Percentiles rank a stretch among this genome's conserved stretches.
These are phyloP conservation scores for Zaprionus gabonicus DNA, from an alignment of 1,140 invertebrate genomes.

Conservation along the genomic window DNA sequence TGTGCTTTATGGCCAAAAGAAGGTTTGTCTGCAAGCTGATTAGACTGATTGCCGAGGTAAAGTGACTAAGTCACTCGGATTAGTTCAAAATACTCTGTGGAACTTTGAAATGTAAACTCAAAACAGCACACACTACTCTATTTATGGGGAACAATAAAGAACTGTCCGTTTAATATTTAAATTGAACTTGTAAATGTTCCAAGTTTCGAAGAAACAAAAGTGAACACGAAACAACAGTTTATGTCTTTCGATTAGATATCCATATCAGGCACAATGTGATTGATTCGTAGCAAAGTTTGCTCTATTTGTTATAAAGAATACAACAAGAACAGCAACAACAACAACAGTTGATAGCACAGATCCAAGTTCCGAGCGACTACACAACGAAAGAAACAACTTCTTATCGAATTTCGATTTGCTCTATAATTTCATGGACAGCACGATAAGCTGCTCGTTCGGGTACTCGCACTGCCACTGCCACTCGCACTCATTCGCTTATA, in stretches of 20 bases:
- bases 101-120: no score
- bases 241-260: constrained; percentile 77
- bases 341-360: constrained; percentile 32
- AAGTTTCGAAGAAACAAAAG: constrained; percentile 1
- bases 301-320: constrained; percentile 54
- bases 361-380: constrained; percentile 19
- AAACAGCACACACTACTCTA: no score
- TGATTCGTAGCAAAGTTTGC: constrained; percentile 50
- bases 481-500: constrained; percentile 1
- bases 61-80: not conserved
- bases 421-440: constrained; percentile 45
- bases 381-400: constrained; percentile 27
- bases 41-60: not conserved
- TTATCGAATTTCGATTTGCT: constrained; percentile 47
- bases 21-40: constrained; percentile 2
- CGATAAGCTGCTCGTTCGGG: constrained; percentile 27
- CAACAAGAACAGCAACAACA: constrained; percentile 14
- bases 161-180: not conserved
- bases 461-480: not conserved
- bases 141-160: not conserved
- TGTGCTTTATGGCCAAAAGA: not conserved
- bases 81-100: not conserved
- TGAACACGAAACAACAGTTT: constrained; percentile 34
- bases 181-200: constrained; percentile 1
- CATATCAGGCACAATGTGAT: constrained; percentile 65